These are phyloP conservation scores for Xenus cinereus DNA, from an alignment of 2,113 vertebrate genomes.

Conservation along the genomic window DNA sequence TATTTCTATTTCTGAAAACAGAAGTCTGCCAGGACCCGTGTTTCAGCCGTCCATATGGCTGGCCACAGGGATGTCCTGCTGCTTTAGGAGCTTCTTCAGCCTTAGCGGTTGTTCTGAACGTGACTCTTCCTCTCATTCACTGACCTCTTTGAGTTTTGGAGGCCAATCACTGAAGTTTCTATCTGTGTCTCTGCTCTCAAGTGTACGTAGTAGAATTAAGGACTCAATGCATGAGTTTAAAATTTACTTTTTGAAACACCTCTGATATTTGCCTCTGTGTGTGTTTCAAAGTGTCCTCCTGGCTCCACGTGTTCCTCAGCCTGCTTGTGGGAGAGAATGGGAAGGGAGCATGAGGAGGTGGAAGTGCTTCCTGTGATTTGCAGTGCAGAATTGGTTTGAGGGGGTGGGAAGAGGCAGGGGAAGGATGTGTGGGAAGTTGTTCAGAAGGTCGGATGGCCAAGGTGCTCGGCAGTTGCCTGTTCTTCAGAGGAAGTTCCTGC, in stretches of 20 bases:
- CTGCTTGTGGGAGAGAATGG: not conserved
- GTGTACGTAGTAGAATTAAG: not conserved
- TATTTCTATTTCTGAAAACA: not conserved
- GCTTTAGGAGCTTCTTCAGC: not conserved
- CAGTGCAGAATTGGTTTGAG: not conserved
- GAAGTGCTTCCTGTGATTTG: not conserved
- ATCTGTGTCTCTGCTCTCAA: not conserved
- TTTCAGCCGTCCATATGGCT: not conserved
- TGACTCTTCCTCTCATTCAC: not conserved
- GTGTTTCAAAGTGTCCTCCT: not conserved
- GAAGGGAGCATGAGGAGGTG: not conserved
- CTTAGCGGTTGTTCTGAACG: not conserved
- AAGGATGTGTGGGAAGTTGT: not conserved
- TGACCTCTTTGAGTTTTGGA: not conserved
- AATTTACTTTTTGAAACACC: not conserved
- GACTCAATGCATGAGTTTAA: not conserved
- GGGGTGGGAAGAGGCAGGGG: not conserved
- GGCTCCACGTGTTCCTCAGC: rapidly evolving
- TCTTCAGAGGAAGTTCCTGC: not conserved
- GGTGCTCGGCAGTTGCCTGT: not conserved
- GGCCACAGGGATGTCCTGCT: not conserved
- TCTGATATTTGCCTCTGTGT: not conserved
- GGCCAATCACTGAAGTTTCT: not conserved
- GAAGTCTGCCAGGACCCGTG: not conserved
- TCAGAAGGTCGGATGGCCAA: rapidly evolving